phyloP scores from a whole-genome alignment of 2,888 invertebrate genomes.

The Pachliopta kotzebuea region DNA sequence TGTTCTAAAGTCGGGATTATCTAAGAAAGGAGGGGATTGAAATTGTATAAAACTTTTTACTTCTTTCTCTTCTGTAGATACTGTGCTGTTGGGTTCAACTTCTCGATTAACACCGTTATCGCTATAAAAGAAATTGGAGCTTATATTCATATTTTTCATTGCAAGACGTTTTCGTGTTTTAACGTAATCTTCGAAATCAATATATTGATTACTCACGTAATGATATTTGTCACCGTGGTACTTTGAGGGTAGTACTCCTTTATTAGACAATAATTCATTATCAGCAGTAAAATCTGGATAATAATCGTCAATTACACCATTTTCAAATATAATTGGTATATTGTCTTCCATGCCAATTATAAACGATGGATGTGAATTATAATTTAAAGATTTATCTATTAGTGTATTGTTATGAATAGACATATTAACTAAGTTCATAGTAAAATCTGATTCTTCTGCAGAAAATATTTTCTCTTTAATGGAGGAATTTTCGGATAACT shows the following conservation, averaged over 20 bases:
- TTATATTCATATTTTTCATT: conserved; percentile 30
- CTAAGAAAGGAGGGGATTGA: conserved; percentile 49
- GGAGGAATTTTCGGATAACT: not conserved
- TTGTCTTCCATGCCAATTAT: conserved; percentile 36
- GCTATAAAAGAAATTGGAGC: conserved; percentile 22
- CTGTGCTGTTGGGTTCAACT: conserved; percentile 11
- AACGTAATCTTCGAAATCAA: conserved; percentile 31
- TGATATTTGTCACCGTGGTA: conserved; percentile 49
- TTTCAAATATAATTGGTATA: conserved; percentile 39
- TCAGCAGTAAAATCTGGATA: conserved; percentile 60
- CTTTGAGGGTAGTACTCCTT: conserved; percentile 42
- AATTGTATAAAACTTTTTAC: conserved; percentile 35
- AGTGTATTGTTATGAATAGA: conserved; percentile 4
- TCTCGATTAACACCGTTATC: conserved; percentile 27
- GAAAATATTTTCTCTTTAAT: conserved; percentile 1
- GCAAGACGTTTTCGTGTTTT: conserved; percentile 31
- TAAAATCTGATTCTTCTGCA: conserved; percentile 3
- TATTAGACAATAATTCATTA: conserved; percentile 43
- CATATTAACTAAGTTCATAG: not conserved
- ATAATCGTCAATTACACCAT: conserved; percentile 55
- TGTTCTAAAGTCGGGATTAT: conserved; percentile 57
- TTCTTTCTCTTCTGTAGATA: conserved; percentile 33
- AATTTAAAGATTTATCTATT: conserved; percentile 9
- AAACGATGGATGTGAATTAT: conserved; percentile 30
- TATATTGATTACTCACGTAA: conserved; percentile 47